phyloP scores from a whole-genome alignment of 2,888 invertebrate genomes.

The Hypomecis atomaria region DNA sequence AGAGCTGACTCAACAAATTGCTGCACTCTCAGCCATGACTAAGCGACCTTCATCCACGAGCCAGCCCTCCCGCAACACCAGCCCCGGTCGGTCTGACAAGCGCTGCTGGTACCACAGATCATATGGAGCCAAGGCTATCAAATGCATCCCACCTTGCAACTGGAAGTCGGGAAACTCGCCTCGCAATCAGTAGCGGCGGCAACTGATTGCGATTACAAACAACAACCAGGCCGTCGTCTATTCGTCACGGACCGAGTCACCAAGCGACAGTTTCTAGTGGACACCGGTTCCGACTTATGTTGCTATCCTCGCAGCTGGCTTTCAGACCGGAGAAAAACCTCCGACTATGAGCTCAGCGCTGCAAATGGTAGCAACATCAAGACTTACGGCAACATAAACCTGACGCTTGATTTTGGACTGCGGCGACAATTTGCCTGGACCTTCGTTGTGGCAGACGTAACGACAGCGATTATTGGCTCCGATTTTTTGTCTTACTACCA shows the following conservation, averaged over 20 bases:
- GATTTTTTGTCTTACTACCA: constrained; percentile 28
- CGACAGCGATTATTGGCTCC: constrained; percentile 30
- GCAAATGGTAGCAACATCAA: constrained; percentile 29
- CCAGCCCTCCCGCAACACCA: not conserved
- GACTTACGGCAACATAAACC: constrained; percentile 29
- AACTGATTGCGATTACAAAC: no score
- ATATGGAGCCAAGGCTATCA: no score
- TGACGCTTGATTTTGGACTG: constrained; percentile 35
- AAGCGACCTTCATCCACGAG: not conserved
- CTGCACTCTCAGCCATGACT: not conserved
- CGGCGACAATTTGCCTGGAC: constrained; percentile 34
- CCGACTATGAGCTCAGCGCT: constrained; percentile 29
- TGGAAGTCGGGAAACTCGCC: no score
- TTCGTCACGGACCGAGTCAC: no score
- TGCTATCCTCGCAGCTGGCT: no score
- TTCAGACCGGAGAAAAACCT: no score
- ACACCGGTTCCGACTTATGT: no score
- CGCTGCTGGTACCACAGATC: no score
- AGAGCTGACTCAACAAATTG: not conserved
- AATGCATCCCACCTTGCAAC: no score
- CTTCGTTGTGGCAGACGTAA: constrained; percentile 42
- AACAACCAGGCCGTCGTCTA: no score
- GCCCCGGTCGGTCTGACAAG: not conserved
- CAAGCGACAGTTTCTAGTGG: no score
- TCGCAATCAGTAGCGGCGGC: no score